Evolutionary conservation across 2,797 vertebrate genomes (phyloP), one percentile per base, ranked within the genome.

Genomic region (Sebastolobus altivelis): DNA sequence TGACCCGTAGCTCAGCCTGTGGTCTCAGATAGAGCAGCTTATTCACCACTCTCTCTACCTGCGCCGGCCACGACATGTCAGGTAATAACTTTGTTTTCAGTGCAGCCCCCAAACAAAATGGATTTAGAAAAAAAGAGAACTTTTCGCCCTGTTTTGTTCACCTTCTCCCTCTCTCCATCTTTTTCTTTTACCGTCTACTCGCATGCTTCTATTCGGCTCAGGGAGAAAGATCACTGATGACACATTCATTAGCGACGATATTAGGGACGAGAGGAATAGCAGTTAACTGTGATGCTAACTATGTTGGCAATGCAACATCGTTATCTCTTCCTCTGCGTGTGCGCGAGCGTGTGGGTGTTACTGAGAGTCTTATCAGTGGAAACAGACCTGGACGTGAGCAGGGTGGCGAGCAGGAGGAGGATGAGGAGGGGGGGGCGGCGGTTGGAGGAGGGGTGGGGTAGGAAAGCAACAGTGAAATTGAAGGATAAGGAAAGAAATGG

Each of bases 351-450:
- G 52, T 54, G 52, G 11, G 71, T 81, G 81, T 76, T 83, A 80
- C 80, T 73, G 66, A 82, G 84, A 75, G 91, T 83, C 91, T 94
- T 95, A 95, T 95, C 94, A 90, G 89, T 89, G 82, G 90, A 93
- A 94, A 92, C 94, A 94, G 94, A 91, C 89, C 80, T 84, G 88
- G 87, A 94, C 89, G 92, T 94, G 93, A 93, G 87, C 83, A 79
- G 93, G 87, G 72, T 93, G 81, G 84, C 1, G 82, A 94, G 83
- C 84, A 92, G 90, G 72, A 82, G 71, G 73, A 78, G 80, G 72
- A 75, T 76, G 80, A 49, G 79, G 43, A 29, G 65, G 35, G 20
- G 54, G 18, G 20, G 54, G 18, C 18, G 46, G 46, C 20, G 46
- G 46, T 56, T 13, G 37, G 11, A 29, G 46, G 38, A 3, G 49